Evolutionary conservation across 2,797 vertebrate species (phyloP).

Genomic region (Gymnothorax reevesii): DNA sequence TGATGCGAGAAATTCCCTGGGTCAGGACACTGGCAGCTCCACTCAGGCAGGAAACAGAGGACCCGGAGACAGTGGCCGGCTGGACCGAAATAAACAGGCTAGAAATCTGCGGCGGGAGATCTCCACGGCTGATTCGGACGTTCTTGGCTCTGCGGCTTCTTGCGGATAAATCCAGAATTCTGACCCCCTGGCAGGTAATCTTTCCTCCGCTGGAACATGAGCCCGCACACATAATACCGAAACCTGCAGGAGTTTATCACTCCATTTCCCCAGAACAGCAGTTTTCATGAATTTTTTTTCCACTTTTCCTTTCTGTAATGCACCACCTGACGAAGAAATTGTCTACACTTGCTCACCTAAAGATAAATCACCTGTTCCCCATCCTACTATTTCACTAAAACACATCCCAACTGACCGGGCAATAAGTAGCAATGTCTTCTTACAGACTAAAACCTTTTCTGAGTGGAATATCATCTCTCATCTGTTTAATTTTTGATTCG

Average conservation of each 20-base stretch:
- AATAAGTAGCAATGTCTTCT: neutral
- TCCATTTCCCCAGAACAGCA: neutral
- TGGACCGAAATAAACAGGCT: neutral
- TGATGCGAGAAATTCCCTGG: slow-evolving; percentile 12
- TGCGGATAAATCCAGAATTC: neutral
- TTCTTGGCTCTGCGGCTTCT: neutral
- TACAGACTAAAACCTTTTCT: neutral
- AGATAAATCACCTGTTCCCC: neutral
- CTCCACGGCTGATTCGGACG: neutral
- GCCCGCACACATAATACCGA: neutral
- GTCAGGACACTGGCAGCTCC: neutral
- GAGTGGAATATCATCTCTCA: neutral
- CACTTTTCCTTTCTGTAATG: slow-evolving; percentile 1
- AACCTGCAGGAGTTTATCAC: neutral
- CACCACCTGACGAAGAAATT: neutral
- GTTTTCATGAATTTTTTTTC: neutral
- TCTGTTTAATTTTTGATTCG: neutral
- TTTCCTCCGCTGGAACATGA: neutral
- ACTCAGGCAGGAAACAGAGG: slow-evolving; percentile 26
- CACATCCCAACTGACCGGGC: neutral
- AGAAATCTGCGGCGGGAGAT: neutral
- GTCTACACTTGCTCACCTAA: neutral
- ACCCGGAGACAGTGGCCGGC: slow-evolving; percentile 8
- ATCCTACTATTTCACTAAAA: neutral
- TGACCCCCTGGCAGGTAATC: slow-evolving; percentile 16